Conservation (phyloP, 2,888 invertebrate species). For the Lasioglossum oenotherae region DNA sequence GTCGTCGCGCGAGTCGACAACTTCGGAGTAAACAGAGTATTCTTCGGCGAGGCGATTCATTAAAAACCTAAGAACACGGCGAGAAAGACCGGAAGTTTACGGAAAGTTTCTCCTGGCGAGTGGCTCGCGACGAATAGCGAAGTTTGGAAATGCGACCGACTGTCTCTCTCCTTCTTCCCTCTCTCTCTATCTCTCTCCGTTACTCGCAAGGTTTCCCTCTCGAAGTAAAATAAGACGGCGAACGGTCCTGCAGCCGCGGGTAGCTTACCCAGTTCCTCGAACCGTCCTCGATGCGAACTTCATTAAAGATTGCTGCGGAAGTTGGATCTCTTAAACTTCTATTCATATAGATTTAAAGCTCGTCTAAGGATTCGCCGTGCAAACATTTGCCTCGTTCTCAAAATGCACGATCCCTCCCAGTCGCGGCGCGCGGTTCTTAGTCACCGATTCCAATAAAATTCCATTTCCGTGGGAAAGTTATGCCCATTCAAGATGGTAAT, state of each 20-base stretch:
- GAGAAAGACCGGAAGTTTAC: slow-evolving; percentile 48
- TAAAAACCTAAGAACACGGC: slow-evolving; percentile 60
- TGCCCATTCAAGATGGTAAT: slow-evolving; percentile 7
- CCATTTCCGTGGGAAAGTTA: slow-evolving; percentile 11
- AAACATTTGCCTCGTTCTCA: slow-evolving; percentile 49
- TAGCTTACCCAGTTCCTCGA: slow-evolving; percentile 59
- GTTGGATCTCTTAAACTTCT: slow-evolving; percentile 45
- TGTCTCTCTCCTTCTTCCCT: not conserved
- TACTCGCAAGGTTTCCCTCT: not conserved
- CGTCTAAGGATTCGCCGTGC: slow-evolving; percentile 43
- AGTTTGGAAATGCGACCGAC: slow-evolving; percentile 47
- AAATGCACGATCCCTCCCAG: slow-evolving; percentile 28
- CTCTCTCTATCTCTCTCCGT: not conserved
- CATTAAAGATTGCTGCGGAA: slow-evolving; percentile 58
- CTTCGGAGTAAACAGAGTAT: slow-evolving; percentile 59
- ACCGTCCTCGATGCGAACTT: slow-evolving; percentile 60
- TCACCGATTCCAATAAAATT: slow-evolving; percentile 33
- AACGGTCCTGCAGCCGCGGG: slow-evolving; percentile 15
- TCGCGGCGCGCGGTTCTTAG: slow-evolving; percentile 10
- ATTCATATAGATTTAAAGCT: slow-evolving; percentile 53
- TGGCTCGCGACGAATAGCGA: slow-evolving; percentile 49
- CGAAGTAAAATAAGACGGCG: slow-evolving; percentile 40
- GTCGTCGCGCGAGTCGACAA: slow-evolving; percentile 19
- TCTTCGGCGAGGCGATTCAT: slow-evolving; percentile 58
- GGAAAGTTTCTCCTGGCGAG: slow-evolving; percentile 53